Base-by-base conservation (phyloP, 30 jellyfish, hydroid and myxozoan species). In the Aurelia coerulea region DNA sequence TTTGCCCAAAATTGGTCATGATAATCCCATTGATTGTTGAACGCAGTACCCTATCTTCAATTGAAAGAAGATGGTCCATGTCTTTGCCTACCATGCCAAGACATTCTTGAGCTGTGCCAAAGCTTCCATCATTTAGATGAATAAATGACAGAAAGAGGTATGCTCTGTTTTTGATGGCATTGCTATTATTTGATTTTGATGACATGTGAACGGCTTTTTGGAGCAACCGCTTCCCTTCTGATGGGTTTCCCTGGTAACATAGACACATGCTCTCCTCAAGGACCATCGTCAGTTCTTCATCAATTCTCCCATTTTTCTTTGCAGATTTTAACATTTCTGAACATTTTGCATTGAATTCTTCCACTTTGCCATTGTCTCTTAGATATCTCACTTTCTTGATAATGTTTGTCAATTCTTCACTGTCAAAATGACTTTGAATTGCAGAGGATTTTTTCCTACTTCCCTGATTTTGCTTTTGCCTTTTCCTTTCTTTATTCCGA, bases 21-120 rank as follows among this genome's bases (percentile, higher is more conserved):
- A 92, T 68, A 32, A 81, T 87, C n/a, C 98, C 98, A 70, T 92
- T 77, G 1, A 92, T 65, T 37, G 62, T 15, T 19, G 78, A 80
- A 13, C 85, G 54, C 50, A 60, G 73, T 0, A 86, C 92, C 39
- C 73, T 54, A 70, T 87, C 98, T 35, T 92, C 98, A 2, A 31
- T 33, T 12, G 97, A 88, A 68, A 84, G 68, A 51, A 70, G 79
- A 15, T 50, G 56, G 50, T 76, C 68, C 23, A 39, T 16, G 10
- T 92, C 95, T 31, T 62, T 74, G 16, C 77, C 87, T 2, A 92
- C 74, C 84, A 92, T 80, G 3, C 79, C 89, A 19, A 92, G 83
- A 83, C 96, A 86, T 76, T 92, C 98, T 60, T 92, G 95, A 1
- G 97, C 96, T 23, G 98, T 92, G 49, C 98, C 98, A 68, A 31